phyloP scores from a whole-genome alignment of 2,113 vertebrate genomes.

The Crotalus tigris region DNA sequence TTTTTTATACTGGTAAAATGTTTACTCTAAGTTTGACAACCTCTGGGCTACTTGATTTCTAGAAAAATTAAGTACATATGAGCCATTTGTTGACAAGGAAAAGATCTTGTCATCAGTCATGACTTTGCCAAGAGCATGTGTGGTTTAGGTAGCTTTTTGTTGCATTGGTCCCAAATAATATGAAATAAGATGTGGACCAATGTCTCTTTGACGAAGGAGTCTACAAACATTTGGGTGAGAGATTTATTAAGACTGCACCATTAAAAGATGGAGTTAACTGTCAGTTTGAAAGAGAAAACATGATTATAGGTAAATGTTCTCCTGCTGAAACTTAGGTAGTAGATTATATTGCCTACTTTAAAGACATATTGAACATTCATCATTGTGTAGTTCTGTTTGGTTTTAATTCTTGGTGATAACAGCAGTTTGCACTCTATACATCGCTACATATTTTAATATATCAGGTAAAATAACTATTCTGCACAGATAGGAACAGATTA shows the following conservation, averaged over 20 bases:
- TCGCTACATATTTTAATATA: background rate
- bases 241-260: background rate
- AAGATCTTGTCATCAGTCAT: background rate
- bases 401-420: background rate
- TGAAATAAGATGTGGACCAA: background rate
- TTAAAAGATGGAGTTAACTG: background rate
- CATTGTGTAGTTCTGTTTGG: background rate
- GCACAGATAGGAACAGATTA: background rate
- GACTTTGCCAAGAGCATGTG: background rate
- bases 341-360: background rate
- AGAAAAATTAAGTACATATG: background rate
- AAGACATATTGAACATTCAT: background rate
- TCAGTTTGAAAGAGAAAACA: background rate
- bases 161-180: background rate
- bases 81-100: background rate
- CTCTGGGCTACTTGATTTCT: background rate
- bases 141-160: background rate
- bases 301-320: background rate
- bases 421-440: background rate
- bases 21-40: background rate
- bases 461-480: background rate
- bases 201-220: background rate
- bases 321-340: background rate
- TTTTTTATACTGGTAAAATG: background rate
- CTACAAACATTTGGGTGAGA: background rate